Evolutionary conservation across 2,797 vertebrate species (phyloP), one percentile per base, ranked within the genome.

Genomic region (Myotis pilosus): DNA sequence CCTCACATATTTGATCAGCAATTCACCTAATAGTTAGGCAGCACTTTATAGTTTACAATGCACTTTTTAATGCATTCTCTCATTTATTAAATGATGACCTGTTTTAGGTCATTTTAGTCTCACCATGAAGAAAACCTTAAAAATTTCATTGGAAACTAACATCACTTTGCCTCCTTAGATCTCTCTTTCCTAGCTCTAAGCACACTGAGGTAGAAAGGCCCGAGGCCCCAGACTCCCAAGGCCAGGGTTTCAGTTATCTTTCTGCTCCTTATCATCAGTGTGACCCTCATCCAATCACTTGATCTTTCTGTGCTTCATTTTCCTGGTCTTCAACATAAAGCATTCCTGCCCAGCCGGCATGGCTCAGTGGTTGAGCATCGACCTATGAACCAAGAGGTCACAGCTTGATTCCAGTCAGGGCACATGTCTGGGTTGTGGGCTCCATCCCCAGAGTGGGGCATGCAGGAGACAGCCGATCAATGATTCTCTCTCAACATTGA

Each of bases 61-160:
- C 6, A 36, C n/a, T 94, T 86, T 23, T 64, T 22, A 60, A 49
- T 44, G 44, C 41, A 87, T 51, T 47, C 19, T 91, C 25, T 92
- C 6, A 57, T 74, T 76, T 82, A 86, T 38, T 92, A 88, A 44
- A 41, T 83, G 41, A 55, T 66, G 36, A 83, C 28, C 38, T 94
- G 38, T 83, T 94, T 86, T 74, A 23, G 36, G 79, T 69, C 60
- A 47, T 79, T 87, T 72, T 81, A 94, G 80, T 89, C 16, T 94
- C 33, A 91, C 23, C 4, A 10, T n/a, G 38, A 55, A 89, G 62
- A 87, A 95, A 94, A 78, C 38, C 71, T 68, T 89, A 17, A 94
- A 51, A 53, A 74, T 81, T 62, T 94, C 23, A 41, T 25, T 72
- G 87, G 78, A 94, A 74, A 84, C 19, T 78, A 38, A 62, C 76